Conservation (phyloP, 1,140 invertebrate genomes). For the Plodia interpunctella region DNA sequence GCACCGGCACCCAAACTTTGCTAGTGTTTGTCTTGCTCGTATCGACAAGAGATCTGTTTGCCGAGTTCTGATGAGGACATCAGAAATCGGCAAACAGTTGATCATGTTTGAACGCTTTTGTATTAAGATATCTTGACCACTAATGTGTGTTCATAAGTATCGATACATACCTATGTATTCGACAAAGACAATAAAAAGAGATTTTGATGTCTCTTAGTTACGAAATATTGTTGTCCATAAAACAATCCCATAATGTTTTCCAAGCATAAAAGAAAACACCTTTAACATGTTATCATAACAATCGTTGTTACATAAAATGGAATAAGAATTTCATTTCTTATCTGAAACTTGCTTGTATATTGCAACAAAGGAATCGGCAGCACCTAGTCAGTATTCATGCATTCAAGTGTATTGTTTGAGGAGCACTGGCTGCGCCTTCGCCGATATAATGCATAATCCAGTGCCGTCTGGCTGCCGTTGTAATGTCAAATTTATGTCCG, state of each 20-base stretch:
- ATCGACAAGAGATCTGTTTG: neutral
- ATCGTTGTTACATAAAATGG: neutral
- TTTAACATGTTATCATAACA: neutral
- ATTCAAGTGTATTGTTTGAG: conserved; percentile 8
- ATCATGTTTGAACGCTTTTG: neutral
- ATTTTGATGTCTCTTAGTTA: too few species aligned
- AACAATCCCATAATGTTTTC: neutral
- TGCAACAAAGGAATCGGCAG: conserved; percentile 4
- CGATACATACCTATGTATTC: too few species aligned
- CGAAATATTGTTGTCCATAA: too few species aligned
- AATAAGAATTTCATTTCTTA: conserved; percentile 6
- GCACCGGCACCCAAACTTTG: conserved; percentile 23
- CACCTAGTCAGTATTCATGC: conserved; percentile 5
- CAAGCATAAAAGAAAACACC: neutral
- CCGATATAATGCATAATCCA: conserved; percentile 44
- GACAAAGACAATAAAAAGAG: too few species aligned
- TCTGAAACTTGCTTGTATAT: neutral
- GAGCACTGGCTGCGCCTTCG: conserved; percentile 2
- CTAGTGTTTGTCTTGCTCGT: neutral
- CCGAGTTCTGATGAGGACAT: too few species aligned
- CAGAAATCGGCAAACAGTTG: neutral
- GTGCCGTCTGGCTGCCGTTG: conserved; percentile 28
- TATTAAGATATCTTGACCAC: neutral
- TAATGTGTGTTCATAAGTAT: too few species aligned
- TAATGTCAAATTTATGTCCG: conserved; percentile 36